A percentile compares a stretch with the other conserved stretches of the same genome.
Conservation (phyloP, 2,888 invertebrate species). For the Cantharis flavilabris region DNA sequence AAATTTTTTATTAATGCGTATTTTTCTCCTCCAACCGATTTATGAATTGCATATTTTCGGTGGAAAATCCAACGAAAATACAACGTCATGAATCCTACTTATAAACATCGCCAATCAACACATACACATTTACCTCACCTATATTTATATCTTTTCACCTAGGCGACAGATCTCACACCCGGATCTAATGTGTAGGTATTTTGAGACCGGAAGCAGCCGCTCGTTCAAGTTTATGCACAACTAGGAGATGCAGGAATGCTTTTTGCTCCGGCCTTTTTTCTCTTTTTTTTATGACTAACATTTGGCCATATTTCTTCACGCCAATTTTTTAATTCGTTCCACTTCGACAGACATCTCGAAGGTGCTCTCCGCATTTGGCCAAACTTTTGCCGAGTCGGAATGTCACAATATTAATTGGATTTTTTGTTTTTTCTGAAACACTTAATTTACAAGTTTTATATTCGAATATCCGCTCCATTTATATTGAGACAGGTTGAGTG, state of each 20-base stretch:
- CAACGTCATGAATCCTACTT: constrained; percentile 9
- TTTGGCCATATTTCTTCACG: not conserved
- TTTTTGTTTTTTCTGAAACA: not conserved
- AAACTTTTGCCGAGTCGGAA: not conserved
- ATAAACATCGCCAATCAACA: constrained; percentile 24
- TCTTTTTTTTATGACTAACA: not conserved
- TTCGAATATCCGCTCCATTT: constrained; percentile 17
- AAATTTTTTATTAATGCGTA: not conserved
- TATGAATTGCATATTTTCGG: constrained; percentile 11
- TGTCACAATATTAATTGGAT: not conserved
- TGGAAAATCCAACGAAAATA: not conserved
- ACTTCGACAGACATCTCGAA: not conserved
- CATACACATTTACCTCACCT: constrained; percentile 37
- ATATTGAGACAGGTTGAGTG: constrained; percentile 21
- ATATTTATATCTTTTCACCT: constrained; percentile 44
- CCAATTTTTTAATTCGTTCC: not conserved
- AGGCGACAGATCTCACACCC: constrained; percentile 33
- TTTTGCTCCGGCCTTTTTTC: constrained; percentile 1
- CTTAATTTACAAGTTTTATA: constrained; percentile 12
- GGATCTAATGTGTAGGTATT: constrained; percentile 38
- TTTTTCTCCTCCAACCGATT: not conserved
- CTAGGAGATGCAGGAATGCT: constrained; percentile 32
- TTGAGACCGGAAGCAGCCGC: constrained; percentile 48
- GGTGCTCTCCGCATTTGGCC: not conserved
- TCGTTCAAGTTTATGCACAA: constrained; percentile 46